phyloP scores from a whole-genome alignment of 1,140 invertebrate species.

The Hylaeus anthracinus region DNA sequence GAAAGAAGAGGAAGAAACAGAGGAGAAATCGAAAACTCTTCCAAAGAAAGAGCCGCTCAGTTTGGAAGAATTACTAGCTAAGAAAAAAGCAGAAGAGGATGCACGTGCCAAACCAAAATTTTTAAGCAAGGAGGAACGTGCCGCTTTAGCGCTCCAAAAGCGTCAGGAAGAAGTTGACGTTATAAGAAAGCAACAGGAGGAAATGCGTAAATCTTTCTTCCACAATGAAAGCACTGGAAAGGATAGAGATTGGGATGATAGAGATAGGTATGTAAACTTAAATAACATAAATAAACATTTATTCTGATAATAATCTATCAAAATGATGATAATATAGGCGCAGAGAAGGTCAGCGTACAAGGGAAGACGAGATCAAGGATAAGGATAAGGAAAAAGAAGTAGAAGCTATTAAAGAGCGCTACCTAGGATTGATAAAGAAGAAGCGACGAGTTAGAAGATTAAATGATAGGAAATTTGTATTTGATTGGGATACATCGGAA shows the following conservation, averaged over 20 bases:
- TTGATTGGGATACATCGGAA: conserved; percentile 99
- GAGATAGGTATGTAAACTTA: conserved; percentile 70
- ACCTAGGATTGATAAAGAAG: conserved; percentile 96
- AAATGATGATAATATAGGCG: conserved; percentile 53
- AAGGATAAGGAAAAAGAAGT: conserved; percentile 96
- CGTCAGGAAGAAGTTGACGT: conserved; percentile 92
- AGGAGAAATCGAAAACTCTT: conserved; percentile 74
- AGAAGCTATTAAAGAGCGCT: conserved; percentile 96
- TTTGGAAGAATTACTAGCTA: conserved; percentile 96
- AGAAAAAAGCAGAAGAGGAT: conserved; percentile 98
- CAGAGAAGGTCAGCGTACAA: conserved; percentile 72
- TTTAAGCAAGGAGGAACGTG: conserved; percentile 97
- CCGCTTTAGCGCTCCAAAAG: conserved; percentile 92
- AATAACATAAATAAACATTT: background rate
- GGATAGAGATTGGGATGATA: conserved; percentile 75
- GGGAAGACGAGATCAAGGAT: conserved; percentile 84
- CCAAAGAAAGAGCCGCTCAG: conserved; percentile 94
- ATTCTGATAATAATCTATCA: background rate
- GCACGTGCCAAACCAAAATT: conserved; percentile 97
- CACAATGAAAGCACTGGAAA: conserved; percentile 62
- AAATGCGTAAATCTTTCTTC: conserved; percentile 84
- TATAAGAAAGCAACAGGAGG: conserved; percentile 85
- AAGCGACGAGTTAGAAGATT: conserved; percentile 94
- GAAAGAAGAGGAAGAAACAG: conserved; percentile 70
- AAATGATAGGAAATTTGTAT: conserved; percentile 99